These are phyloP conservation scores for Lophotriccus pileatus DNA, from an alignment of 2,797 vertebrate species.

Conservation along the genomic window DNA sequence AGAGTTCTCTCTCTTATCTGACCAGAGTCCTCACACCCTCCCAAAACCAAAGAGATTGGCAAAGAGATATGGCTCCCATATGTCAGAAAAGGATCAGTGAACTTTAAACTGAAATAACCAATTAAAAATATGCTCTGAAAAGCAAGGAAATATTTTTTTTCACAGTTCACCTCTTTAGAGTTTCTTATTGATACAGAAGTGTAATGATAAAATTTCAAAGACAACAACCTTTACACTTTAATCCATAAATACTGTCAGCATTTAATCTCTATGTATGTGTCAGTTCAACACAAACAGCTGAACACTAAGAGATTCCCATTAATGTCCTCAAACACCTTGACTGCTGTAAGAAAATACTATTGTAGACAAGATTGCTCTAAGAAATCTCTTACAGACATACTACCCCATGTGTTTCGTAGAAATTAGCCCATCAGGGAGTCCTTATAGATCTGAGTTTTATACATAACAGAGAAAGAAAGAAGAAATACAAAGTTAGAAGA, in stretches of 20 bases:
- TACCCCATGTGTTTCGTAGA: background rate
- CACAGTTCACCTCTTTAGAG: background rate
- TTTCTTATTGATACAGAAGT: background rate
- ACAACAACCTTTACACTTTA: background rate
- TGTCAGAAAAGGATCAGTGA: background rate
- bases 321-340: background rate
- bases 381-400: background rate
- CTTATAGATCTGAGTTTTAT: background rate
- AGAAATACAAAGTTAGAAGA: background rate
- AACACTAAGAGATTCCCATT: background rate
- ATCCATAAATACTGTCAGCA: background rate
- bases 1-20: constrained; percentile 19
- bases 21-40: constrained; percentile 16
- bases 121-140: background rate
- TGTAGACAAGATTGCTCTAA: background rate
- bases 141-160: background rate
- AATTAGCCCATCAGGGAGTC: background rate
- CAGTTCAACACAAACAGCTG: background rate
- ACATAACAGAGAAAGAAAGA: background rate
- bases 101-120: background rate
- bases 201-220: background rate
- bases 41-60: background rate
- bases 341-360: background rate
- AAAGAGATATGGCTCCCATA: constrained; percentile 9
- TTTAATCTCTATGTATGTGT: background rate